Percentiles rank a stretch among this genome's conserved stretches.
Conservation (phyloP, 1,140 invertebrate species). For the Caenorhabditis briggsae region DNA sequence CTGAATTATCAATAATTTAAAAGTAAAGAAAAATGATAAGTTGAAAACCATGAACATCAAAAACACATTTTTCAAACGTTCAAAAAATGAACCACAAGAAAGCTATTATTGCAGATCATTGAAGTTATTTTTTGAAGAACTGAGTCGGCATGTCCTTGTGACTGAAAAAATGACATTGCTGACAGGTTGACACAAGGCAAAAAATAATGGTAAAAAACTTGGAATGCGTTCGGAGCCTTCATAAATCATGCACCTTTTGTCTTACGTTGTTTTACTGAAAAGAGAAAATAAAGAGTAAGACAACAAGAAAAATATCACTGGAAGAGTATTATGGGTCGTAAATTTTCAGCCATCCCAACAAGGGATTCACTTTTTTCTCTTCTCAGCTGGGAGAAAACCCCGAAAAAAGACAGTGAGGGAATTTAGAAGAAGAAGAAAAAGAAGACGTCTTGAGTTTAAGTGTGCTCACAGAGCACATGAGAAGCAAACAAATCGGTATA, state of each 20-base stretch:
- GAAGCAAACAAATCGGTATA: conserved; percentile 36
- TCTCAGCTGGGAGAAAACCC: neutral
- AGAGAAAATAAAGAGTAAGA: neutral
- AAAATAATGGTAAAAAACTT: neutral
- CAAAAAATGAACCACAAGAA: too few relatives aligned
- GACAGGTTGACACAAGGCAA: conserved; percentile 21
- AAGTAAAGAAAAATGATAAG: too few relatives aligned
- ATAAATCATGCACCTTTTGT: conserved; percentile 15
- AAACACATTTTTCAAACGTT: too few relatives aligned
- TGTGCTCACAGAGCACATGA: conserved; percentile 15
- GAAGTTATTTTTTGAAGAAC: neutral
- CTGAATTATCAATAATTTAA: too few relatives aligned
- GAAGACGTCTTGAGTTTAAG: conserved; percentile 16
- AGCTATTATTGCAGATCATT: too few relatives aligned
- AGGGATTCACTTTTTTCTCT: conserved; percentile 23
- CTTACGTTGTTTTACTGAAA: neutral
- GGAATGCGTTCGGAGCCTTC: conserved; percentile 28
- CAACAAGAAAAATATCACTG: conserved; percentile 19
- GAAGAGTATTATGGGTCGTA: conserved; percentile 30
- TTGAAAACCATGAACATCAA: too few relatives aligned
- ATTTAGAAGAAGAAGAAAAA: neutral
- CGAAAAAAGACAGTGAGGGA: conserved; percentile 3
- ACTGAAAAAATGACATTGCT: neutral
- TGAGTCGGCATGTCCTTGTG: conserved; percentile 14
- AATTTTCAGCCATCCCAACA: conserved; percentile 33